These are phyloP conservation scores for Micrasema minimum DNA, from an alignment of 1,140 invertebrate genomes.

Conservation along the genomic window DNA sequence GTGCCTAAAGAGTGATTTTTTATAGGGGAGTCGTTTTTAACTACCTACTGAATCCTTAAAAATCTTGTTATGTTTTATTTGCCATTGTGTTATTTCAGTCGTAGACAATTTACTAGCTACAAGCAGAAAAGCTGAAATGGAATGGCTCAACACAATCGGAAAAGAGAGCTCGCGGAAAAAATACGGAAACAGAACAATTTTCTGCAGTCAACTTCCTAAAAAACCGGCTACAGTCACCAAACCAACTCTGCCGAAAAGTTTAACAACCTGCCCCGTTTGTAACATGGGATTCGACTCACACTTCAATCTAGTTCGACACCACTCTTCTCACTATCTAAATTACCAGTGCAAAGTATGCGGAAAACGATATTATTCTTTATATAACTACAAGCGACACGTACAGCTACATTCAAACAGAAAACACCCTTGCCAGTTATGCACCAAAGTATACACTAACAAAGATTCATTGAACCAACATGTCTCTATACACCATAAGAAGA, in stretches of 20 bases:
- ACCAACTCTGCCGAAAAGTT: neutral
- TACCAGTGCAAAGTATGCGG: constrained; percentile 18
- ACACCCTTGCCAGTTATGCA: constrained; percentile 6
- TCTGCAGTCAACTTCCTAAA: neutral
- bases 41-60: too few relatives aligned
- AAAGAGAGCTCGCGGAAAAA: constrained; percentile 14
- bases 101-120: neutral
- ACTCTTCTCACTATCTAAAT: constrained; percentile 16
- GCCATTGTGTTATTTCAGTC: neutral
- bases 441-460: neutral
- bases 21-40: too few relatives aligned
- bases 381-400: neutral
- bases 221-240: neutral
- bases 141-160: constrained; percentile 13
- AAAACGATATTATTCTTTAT: neutral
- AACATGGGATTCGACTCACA: constrained; percentile 14
- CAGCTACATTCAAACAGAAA: neutral
- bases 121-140: neutral
- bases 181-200: constrained; percentile 7
- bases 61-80: too few relatives aligned
- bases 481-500: constrained; percentile 14
- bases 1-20: too few relatives aligned
- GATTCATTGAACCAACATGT: constrained; percentile 7
- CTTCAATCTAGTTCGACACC: constrained; percentile 16
- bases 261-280: constrained; percentile 10